Evolutionary conservation across 2,888 invertebrate species (phyloP), one percentile per base, ranked within the genome.

Genomic region (Aphidius colemani): DNA sequence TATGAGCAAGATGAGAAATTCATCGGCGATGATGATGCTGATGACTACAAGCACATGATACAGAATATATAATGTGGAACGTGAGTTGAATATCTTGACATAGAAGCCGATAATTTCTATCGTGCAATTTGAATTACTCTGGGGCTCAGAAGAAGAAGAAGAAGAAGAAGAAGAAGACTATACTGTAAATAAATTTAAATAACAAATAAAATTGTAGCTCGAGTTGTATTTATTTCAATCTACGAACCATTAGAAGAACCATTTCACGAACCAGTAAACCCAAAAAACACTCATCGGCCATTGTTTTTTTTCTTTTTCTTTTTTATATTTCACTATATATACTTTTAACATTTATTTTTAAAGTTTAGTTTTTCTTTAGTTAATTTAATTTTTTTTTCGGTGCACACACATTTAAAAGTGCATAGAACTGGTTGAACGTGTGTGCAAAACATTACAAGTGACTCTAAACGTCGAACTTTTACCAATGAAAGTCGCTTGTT

Each of bases 211-310:
- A 18, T 18, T 18, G 13, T 18, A 18, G 2, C 13, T 18, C 66
- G 65, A 62, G 57, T 61, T 63, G 69, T 73, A 73, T 70, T 71
- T 71, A 75, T 71, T 73, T 71, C 71, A 72, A 72, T 71, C 68
- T 68, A 64, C 58, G 49, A 66, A 67, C 70, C 70, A 72, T 73
- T 71, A 73, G 60, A 60, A 58, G 63, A 63, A 69, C 71, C 70
- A 71, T 75, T 73, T 69, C 69, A 69, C 69, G 66, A 70, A 63
- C 65, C 64, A 53, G 50, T 59, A 60, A 69, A 69, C 58, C 66
- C 61, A 55, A 61, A 68, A 18, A 68, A 66, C 61, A 61, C 66
- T 59, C 66, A 55, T 57, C 56, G 66, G 62, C 61, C 65, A 56
- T 59, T 66, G 53, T 59, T 51, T 53, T 50, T 48, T 57, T 39